Evolutionary conservation across 2,888 invertebrate species (phyloP).

Genomic region (Hemicrepidius hirtus): DNA sequence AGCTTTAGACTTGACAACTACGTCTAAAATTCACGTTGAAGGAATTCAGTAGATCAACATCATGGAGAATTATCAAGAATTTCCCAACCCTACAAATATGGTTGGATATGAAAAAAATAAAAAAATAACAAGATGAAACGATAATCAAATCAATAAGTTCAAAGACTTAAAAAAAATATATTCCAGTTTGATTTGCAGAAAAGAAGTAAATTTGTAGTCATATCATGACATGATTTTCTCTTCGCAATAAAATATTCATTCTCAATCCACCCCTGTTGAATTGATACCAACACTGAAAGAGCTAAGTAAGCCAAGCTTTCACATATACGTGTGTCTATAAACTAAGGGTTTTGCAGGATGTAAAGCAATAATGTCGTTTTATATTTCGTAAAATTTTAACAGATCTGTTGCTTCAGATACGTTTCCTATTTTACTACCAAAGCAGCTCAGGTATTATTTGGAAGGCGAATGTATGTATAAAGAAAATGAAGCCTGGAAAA

Average conservation of each 20-base stretch:
- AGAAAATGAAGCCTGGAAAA: constrained; percentile 9
- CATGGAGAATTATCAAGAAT: too few species aligned
- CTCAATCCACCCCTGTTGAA: constrained; percentile 18
- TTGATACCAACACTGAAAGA: constrained; percentile 17
- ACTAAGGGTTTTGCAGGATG: constrained; percentile 13
- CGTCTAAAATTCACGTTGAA: too few species aligned
- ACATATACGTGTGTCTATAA: constrained; percentile 12
- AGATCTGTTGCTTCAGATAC: constrained; percentile 16
- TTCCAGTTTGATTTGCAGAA: neutral
- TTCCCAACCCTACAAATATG: too few species aligned
- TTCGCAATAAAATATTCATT: constrained; percentile 14
- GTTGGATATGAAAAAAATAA: too few species aligned
- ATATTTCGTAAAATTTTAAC: constrained; percentile 24
- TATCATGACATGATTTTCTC: constrained; percentile 5
- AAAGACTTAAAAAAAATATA: neutral
- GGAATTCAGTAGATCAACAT: too few species aligned
- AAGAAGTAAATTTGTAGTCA: constrained; percentile 5
- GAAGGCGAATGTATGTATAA: constrained; percentile 23
- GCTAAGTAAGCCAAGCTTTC: constrained; percentile 21
- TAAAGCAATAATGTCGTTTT: constrained; percentile 16
- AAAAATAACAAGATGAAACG: too few species aligned
- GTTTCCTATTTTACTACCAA: constrained; percentile 17
- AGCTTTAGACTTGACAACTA: too few species aligned
- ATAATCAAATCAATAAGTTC: too few species aligned
- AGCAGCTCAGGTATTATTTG: constrained; percentile 19